These are phyloP conservation scores for Nomada hirtipes DNA, from an alignment of 2,888 invertebrate species.

Conservation along the genomic window DNA sequence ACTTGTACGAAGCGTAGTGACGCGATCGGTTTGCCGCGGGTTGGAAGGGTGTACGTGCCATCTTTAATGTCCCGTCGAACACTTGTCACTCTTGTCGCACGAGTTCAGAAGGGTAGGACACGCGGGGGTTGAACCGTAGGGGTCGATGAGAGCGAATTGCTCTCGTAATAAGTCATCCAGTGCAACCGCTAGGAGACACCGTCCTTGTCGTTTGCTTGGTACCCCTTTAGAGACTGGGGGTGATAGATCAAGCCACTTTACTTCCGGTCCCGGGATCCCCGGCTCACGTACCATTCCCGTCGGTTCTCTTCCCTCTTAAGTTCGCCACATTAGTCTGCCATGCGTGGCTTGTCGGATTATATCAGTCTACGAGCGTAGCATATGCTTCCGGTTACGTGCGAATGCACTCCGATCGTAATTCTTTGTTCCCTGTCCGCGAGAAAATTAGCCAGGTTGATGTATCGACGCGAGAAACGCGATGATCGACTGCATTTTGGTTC, in stretches of 20 bases:
- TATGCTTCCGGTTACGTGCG: conserved; percentile 43
- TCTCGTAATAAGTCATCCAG: conserved; percentile 76
- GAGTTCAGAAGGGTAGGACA: conserved; percentile 42
- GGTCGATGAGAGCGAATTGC: conserved; percentile 70
- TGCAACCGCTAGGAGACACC: conserved; percentile 63
- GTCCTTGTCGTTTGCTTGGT: conserved; percentile 57
- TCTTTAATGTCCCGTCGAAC: conserved; percentile 52
- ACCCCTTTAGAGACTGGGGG: conserved; percentile 60
- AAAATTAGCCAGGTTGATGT: conserved; percentile 36
- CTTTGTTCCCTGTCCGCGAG: conserved; percentile 32
- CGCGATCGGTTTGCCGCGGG: neutral
- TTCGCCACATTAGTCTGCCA: conserved; percentile 51
- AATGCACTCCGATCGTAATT: conserved; percentile 47
- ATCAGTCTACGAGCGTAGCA: conserved; percentile 35
- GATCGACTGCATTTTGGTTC: conserved; percentile 2
- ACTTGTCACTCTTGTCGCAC: conserved; percentile 43
- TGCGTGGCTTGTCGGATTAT: conserved; percentile 64
- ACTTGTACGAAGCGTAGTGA: neutral
- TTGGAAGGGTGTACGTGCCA: conserved; percentile 47
- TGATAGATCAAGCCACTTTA: conserved; percentile 75
- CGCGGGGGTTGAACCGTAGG: conserved; percentile 21
- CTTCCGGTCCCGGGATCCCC: conserved; percentile 70
- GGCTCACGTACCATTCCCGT: conserved; percentile 60
- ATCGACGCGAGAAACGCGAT: neutral
- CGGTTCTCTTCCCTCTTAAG: conserved; percentile 42